Evolutionary conservation across 2,888 invertebrate species (phyloP).

Genomic region (Tetramorium bicarinatum): DNA sequence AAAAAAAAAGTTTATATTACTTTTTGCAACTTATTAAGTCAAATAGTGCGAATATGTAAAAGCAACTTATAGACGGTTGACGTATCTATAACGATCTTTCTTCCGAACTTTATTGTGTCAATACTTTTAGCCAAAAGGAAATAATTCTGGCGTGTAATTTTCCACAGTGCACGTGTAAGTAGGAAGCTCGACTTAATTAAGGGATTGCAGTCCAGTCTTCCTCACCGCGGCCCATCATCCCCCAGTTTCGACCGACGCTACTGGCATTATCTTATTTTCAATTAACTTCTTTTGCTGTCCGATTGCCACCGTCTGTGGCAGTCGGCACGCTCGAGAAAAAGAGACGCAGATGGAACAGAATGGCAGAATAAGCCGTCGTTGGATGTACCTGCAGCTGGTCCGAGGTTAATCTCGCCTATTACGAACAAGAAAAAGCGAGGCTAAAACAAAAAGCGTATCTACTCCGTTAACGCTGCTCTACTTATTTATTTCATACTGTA

Average conservation of each 20-base stretch:
- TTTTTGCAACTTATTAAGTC: constrained; percentile 18
- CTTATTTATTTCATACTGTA: constrained; percentile 15
- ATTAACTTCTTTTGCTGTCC: constrained; percentile 73
- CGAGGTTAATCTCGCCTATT: constrained; percentile 52
- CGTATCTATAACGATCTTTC: background rate
- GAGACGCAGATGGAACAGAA: constrained; percentile 41
- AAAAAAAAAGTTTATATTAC: constrained; percentile 6
- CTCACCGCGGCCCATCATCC: constrained; percentile 52
- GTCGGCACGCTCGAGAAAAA: constrained; percentile 43
- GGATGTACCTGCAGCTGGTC: constrained; percentile 44
- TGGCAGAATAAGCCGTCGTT: constrained; percentile 34
- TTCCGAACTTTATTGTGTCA: constrained; percentile 35
- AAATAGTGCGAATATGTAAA: background rate
- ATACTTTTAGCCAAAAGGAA: constrained; percentile 58
- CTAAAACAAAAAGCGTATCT: constrained; percentile 21
- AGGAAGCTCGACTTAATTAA: constrained; percentile 71
- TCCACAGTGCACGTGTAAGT: constrained; percentile 53
- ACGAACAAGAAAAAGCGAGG: constrained; percentile 28
- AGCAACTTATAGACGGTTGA: background rate
- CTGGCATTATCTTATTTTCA: constrained; percentile 74
- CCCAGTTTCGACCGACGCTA: constrained; percentile 46
- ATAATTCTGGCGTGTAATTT: constrained; percentile 67
- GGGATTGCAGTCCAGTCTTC: constrained; percentile 66
- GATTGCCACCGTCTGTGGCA: constrained; percentile 69
- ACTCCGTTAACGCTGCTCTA: constrained; percentile 35